Conservation (phyloP, 1,140 invertebrate species). For the Lordiphosa collinella region DNA sequence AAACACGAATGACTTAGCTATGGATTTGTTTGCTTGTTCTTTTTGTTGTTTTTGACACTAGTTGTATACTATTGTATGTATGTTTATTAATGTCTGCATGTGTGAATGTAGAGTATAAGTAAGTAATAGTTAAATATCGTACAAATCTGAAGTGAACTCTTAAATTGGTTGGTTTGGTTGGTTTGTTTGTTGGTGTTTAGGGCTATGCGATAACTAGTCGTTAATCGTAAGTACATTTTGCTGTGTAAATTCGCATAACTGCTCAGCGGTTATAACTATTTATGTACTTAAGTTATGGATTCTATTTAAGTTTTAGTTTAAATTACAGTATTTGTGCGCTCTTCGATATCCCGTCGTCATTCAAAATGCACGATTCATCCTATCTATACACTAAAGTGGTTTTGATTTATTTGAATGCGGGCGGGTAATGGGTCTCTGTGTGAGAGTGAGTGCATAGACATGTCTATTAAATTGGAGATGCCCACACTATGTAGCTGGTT, state of each 20-base stretch:
- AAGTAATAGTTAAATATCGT: conserved; percentile 21
- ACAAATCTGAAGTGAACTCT: conserved; percentile 28
- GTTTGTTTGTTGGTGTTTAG: conserved; percentile 10
- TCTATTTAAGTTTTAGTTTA: too few relatives aligned
- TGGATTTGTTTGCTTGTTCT: conserved; percentile 10
- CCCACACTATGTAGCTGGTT: too few relatives aligned
- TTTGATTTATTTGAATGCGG: conserved; percentile 26
- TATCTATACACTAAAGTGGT: conserved; percentile 47
- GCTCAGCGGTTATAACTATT: conserved; percentile 44
- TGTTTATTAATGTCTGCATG: conserved; percentile 4
- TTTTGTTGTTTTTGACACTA: conserved; percentile 30
- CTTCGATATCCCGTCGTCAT: conserved; percentile 54
- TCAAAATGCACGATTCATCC: conserved; percentile 37
- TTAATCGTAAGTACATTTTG: conserved; percentile 32
- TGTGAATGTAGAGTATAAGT: conserved; percentile 3
- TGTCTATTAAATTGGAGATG: conserved; percentile 1
- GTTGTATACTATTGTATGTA: conserved; percentile 22
- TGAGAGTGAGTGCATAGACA: conserved; percentile 12
- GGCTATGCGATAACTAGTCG: conserved; percentile 9
- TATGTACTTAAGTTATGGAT: conserved; percentile 65
- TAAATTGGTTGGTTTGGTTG: conserved; percentile 22
- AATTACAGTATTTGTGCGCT: conserved; percentile 73
- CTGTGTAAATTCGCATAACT: conserved; percentile 50
- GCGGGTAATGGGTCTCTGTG: conserved; percentile 4
- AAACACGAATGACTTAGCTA: conserved; percentile 9